Percentiles rank a stretch among this genome's conserved stretches.
phyloP scores from a whole-genome alignment of 2,888 invertebrate species.

The Helleia helle region DNA sequence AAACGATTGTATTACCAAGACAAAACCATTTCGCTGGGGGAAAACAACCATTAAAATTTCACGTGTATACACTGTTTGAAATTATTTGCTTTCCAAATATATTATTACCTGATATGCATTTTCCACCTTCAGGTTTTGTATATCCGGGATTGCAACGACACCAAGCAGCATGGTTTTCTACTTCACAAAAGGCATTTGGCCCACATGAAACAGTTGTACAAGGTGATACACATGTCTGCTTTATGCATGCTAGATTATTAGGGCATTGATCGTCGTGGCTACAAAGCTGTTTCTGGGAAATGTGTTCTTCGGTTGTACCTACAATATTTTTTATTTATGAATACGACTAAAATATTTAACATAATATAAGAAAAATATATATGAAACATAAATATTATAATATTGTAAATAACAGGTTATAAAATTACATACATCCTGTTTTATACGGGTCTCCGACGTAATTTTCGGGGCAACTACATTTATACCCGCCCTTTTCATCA shows the following conservation, averaged over 20 bases:
- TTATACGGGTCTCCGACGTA: conserved; percentile 90
- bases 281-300: conserved; percentile 79
- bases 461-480: conserved; percentile 88
- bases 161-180: conserved; percentile 90
- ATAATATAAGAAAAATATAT: background rate
- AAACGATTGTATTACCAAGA: no score
- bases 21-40: no score
- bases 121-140: conserved; percentile 83
- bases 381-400: conserved; percentile 4
- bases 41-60: no score
- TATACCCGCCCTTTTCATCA: conserved; percentile 88
- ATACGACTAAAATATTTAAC: conserved; percentile 8
- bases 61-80: no score
- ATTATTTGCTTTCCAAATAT: no score
- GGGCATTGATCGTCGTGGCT: conserved; percentile 84
- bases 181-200: conserved; percentile 88
- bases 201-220: conserved; percentile 87
- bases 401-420: background rate
- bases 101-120: conserved; percentile 84
- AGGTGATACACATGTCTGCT: conserved; percentile 86
- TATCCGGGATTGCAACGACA: conserved; percentile 90
- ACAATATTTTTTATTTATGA: no score
- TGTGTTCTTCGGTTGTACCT: conserved; percentile 49
- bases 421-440: conserved; percentile 80
- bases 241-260: conserved; percentile 83